A percentile compares a stretch with the other conserved stretches of the same genome.
Conservation (phyloP, 2,888 invertebrate genomes). For the Glaucopsyche alexis region DNA sequence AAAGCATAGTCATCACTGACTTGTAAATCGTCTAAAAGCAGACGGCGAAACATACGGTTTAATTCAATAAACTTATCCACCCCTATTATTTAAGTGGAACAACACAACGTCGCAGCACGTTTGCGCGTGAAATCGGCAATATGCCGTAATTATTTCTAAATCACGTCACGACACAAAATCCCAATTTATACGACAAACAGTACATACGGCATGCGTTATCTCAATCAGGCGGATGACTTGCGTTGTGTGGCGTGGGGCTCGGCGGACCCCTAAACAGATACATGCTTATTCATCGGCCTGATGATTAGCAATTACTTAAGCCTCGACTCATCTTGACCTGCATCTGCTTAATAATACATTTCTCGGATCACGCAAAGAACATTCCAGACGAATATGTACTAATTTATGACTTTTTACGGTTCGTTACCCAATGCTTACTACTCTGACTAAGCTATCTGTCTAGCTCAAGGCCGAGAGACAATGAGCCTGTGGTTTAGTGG, state of each 20-base stretch:
- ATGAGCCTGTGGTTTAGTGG: too few species aligned
- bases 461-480: too few species aligned
- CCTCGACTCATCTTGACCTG: constrained; percentile 16
- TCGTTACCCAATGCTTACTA: too few species aligned
- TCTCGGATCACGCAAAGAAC: not conserved
- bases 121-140: not conserved
- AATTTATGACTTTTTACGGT: too few species aligned
- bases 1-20: too few species aligned
- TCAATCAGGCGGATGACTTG: constrained; percentile 29
- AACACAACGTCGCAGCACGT: not conserved
- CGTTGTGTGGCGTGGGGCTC: constrained; percentile 10
- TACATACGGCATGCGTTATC: constrained; percentile 29
- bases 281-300: constrained; percentile 22
- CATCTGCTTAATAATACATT: constrained; percentile 1
- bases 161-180: constrained; percentile 21
- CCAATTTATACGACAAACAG: constrained; percentile 27
- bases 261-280: constrained; percentile 1
- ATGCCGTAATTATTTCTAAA: constrained; percentile 3
- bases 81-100: not conserved
- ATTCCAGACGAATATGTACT: not conserved
- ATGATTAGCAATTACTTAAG: constrained; percentile 28
- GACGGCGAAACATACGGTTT: not conserved
- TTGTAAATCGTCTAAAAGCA: not conserved
- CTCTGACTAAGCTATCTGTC: too few species aligned
- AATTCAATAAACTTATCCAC: not conserved